Evolutionary conservation across 2,797 vertebrate genomes (phyloP), one percentile per base, ranked within the genome.

Genomic region (Ctenochaetus hawaiiensis): DNA sequence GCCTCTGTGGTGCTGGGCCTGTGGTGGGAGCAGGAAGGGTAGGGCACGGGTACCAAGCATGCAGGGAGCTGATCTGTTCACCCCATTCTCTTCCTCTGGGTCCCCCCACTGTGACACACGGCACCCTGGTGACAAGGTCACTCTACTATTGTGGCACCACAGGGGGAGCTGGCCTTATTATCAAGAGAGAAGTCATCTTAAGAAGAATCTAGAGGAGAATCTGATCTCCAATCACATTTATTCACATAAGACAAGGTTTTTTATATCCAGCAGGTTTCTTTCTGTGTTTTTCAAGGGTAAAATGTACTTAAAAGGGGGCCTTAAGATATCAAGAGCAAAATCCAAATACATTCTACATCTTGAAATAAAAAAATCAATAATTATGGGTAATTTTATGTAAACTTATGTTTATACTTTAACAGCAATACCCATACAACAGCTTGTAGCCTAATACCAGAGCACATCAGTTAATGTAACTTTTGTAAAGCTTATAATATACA

Each of bases 101-200:
- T 63, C 66, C 86, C 83, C 87, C 88, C 79, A 75, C 85, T 83
- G 88, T 88, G 82, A 91, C 92, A 92, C 81, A 86, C 79, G 90
- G 89, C 87, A 86, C 91, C 89, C 84, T 77, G 82, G 90, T 91
- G 80, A 90, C 91, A 91, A 87, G 90, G 90, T 93, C 90, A 85
- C 67, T 73, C 73, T 49, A 78, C 89, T 87, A 81, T 72, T 84
- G 84, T 85, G 89, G 87, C 87, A 90, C 91, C 86, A 87, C 87
- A 67, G 89, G 90, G 90, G 78, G 80, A 88, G 72, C 62, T 67
- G 74, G 87, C 70, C 89, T 84, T 92, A 90, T 92, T 91, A 93
- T 89, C 88, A 88, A 75, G 87, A 86, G 89, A 87, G 78, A 54
- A 76, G 86, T 83, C 78, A 75, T 80, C 82, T 87, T 82, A 83